phyloP scores from a whole-genome alignment of 2,888 invertebrate genomes.

The Camponotus fellah region DNA sequence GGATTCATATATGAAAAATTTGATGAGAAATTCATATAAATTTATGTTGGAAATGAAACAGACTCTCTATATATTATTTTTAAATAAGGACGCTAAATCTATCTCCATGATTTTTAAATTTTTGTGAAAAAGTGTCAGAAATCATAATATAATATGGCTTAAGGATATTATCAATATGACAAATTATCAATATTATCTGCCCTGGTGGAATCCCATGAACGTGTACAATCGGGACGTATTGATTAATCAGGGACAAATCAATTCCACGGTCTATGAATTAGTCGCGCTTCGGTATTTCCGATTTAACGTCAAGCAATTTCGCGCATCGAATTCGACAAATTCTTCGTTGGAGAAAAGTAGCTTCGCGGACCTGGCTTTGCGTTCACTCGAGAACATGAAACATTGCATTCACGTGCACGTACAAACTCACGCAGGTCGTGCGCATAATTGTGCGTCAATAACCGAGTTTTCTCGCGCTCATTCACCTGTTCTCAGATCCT shows the following conservation, averaged over 20 bases:
- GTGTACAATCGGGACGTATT: background rate
- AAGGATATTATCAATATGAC: background rate
- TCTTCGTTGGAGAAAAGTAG: constrained; percentile 9
- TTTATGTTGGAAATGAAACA: too few relatives aligned
- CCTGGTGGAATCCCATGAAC: background rate
- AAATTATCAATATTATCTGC: background rate
- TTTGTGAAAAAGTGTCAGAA: background rate
- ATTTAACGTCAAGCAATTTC: background rate
- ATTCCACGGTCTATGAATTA: background rate
- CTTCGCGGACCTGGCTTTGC: background rate
- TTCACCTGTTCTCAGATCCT: constrained; percentile 46
- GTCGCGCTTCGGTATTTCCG: background rate
- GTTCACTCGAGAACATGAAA: constrained; percentile 14
- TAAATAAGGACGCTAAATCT: background rate
- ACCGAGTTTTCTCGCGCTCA: constrained; percentile 51
- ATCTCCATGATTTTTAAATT: background rate
- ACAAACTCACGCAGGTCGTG: constrained; percentile 41
- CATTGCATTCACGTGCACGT: constrained; percentile 22
- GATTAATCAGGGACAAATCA: constrained; percentile 26
- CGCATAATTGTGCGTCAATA: constrained; percentile 43
- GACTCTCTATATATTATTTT: background rate
- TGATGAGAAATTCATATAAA: too few relatives aligned
- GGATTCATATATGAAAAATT: too few relatives aligned
- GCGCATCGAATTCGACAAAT: background rate
- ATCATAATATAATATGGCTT: background rate